A percentile compares a stretch with the other conserved stretches of the same genome.
phyloP scores from a whole-genome alignment of 2,113 vertebrate genomes.

The Morone chrysops region DNA sequence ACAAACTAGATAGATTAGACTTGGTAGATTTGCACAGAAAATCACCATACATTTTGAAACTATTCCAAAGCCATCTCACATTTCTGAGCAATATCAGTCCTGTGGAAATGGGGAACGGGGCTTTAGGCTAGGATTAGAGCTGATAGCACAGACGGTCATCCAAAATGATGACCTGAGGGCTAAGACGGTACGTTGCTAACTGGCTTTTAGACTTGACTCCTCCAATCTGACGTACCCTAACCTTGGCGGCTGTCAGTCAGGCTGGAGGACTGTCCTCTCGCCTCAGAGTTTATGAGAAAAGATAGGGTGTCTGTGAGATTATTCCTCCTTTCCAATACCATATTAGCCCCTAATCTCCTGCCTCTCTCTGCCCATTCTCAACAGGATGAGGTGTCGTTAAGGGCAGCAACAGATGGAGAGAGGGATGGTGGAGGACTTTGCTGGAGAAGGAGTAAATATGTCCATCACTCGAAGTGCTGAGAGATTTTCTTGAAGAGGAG shows the following conservation, averaged over 20 bases:
- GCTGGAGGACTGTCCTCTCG: slow-evolving; percentile 42
- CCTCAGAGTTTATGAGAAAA: slow-evolving; percentile 53
- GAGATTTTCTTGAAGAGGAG: slow-evolving; percentile 42
- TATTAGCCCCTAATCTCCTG: slow-evolving; percentile 69
- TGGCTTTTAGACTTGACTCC: slow-evolving; percentile 38
- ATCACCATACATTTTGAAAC: slow-evolving; percentile 13
- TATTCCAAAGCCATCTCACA: slow-evolving; percentile 29
- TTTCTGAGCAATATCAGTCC: neutral
- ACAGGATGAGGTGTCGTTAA: slow-evolving; percentile 63
- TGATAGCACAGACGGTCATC: slow-evolving; percentile 43
- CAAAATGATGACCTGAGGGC: slow-evolving; percentile 39
- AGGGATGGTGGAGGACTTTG: slow-evolving; percentile 49
- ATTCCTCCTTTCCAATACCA: slow-evolving; percentile 56
- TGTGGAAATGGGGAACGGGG: neutral
- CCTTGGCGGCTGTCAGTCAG: slow-evolving; percentile 62
- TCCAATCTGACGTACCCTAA: slow-evolving; percentile 41
- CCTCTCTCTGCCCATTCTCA: slow-evolving; percentile 53
- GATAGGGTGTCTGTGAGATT: slow-evolving; percentile 60
- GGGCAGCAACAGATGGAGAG: slow-evolving; percentile 44
- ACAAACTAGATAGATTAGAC: neutral
- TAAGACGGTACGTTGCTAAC: slow-evolving; percentile 23
- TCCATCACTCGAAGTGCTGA: slow-evolving; percentile 58
- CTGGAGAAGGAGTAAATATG: slow-evolving; percentile 62
- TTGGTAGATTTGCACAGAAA: slow-evolving; percentile 13
- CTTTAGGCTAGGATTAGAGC: slow-evolving; percentile 60